These are phyloP conservation scores for Zoanthus solanderi DNA, from an alignment of 92 coral and sea anemone genomes.

Conservation along the genomic window DNA sequence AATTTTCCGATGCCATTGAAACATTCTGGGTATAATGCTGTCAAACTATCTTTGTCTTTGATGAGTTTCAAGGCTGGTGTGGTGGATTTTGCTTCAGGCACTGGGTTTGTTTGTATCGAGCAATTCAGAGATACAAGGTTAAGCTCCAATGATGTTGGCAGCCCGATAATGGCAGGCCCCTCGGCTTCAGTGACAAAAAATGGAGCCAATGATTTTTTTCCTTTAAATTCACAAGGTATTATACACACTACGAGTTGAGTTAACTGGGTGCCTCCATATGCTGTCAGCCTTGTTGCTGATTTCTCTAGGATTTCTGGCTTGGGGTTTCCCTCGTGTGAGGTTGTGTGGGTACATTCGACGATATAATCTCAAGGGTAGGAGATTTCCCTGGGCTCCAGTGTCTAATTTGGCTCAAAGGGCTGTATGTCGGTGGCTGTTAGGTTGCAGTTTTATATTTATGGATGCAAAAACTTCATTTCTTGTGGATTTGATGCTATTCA, in stretches of 20 bases:
- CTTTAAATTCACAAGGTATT: slow-evolving; percentile 36
- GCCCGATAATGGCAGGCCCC: slow-evolving; percentile 59
- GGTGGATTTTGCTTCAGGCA: background rate
- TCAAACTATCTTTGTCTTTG: background rate
- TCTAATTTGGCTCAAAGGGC: slow-evolving; percentile 7
- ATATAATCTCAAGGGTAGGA: background rate
- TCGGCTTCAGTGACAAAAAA: slow-evolving; percentile 52
- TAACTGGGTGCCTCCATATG: slow-evolving; percentile 32
- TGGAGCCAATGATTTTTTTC: slow-evolving; percentile 28
- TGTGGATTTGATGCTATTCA: background rate
- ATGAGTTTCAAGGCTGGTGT: background rate
- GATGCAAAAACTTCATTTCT: background rate
- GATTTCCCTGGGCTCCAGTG: slow-evolving; percentile 59
- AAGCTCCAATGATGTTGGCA: slow-evolving; percentile 23
- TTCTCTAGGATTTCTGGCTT: slow-evolving; percentile 3
- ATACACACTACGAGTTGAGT: slow-evolving; percentile 27
- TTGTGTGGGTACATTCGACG: slow-evolving; percentile 68
- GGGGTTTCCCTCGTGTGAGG: slow-evolving; percentile 44
- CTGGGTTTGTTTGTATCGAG: background rate
- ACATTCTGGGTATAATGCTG: background rate
- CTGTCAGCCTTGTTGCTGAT: background rate
- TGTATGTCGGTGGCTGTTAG: background rate
- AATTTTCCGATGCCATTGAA: background rate
- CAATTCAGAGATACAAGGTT: slow-evolving; percentile 2
- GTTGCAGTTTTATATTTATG: background rate